Conservation (phyloP, 2,888 invertebrate species). For the Leptopterna dolabrata region DNA sequence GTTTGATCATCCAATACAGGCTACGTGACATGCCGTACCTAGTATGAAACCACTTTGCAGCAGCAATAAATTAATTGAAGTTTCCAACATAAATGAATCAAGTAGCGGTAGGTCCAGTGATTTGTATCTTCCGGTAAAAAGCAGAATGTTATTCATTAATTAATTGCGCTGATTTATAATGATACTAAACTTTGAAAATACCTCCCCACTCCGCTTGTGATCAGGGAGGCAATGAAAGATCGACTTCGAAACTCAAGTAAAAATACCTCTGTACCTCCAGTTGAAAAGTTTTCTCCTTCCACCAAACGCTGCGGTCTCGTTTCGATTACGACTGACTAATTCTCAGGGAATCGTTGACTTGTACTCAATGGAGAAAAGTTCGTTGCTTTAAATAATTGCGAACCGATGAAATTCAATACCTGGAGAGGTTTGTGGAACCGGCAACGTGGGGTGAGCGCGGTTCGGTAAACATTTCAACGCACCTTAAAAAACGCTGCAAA, state of each 20-base stretch:
- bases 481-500: too few relatives aligned
- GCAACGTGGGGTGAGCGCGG: too few relatives aligned
- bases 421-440: too few relatives aligned
- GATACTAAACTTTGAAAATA: background rate
- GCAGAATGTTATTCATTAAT: background rate
- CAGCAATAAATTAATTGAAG: too few relatives aligned
- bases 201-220: background rate
- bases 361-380: too few relatives aligned
- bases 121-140: background rate
- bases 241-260: background rate
- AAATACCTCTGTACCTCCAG: background rate
- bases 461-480: too few relatives aligned
- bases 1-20: too few relatives aligned
- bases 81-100: background rate
- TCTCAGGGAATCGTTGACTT: background rate
- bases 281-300: background rate
- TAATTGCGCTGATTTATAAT: background rate
- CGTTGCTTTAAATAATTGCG: too few relatives aligned
- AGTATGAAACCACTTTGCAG: too few relatives aligned
- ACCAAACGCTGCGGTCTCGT: background rate
- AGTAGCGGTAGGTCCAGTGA: background rate
- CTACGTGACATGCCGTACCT: too few relatives aligned
- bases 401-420: too few relatives aligned
- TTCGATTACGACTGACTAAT: background rate
- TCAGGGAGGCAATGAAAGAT: background rate